These are phyloP conservation scores for Drosophila prolongata DNA, from an alignment of 2,888 invertebrate species.

Conservation along the genomic window DNA sequence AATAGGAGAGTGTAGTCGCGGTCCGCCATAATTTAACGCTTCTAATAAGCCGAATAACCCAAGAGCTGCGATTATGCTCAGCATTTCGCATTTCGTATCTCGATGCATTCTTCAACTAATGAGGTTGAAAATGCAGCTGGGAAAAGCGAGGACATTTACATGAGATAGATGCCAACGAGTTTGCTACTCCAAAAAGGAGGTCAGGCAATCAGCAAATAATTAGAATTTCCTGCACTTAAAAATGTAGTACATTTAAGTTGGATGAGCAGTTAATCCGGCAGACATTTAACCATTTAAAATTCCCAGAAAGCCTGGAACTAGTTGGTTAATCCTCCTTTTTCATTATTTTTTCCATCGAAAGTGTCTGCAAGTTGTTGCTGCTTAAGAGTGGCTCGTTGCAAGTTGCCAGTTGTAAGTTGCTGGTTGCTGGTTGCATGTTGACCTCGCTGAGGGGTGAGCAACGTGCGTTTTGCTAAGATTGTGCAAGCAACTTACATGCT, in stretches of 20 bases:
- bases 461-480: conserved; percentile 77
- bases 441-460: conserved; percentile 82
- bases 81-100: conserved; percentile 7
- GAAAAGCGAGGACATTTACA: conserved; percentile 25
- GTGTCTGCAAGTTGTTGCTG: conserved; percentile 23
- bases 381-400: conserved; percentile 5
- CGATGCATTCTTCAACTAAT: conserved; percentile 63
- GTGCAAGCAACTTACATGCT: conserved; percentile 66
- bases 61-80: conserved; percentile 38
- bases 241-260: conserved; percentile 9
- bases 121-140: conserved; percentile 49
- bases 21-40: conserved; percentile 71
- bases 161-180: conserved; percentile 28
- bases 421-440: conserved; percentile 62
- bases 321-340: conserved; percentile 20
- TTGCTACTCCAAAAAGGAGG: conserved; percentile 19
- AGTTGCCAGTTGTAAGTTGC: conserved; percentile 12
- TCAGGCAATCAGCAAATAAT: conserved; percentile 37
- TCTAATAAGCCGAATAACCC: conserved; percentile 67
- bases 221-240: conserved; percentile 37
- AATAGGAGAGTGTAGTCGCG: conserved; percentile 27
- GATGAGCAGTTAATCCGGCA: conserved; percentile 38
- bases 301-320: conserved; percentile 4
- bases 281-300: conserved; percentile 34
- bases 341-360: conserved; percentile 4